Conservation (phyloP, 2,797 vertebrate species). For the Falco novaeseelandiae region DNA sequence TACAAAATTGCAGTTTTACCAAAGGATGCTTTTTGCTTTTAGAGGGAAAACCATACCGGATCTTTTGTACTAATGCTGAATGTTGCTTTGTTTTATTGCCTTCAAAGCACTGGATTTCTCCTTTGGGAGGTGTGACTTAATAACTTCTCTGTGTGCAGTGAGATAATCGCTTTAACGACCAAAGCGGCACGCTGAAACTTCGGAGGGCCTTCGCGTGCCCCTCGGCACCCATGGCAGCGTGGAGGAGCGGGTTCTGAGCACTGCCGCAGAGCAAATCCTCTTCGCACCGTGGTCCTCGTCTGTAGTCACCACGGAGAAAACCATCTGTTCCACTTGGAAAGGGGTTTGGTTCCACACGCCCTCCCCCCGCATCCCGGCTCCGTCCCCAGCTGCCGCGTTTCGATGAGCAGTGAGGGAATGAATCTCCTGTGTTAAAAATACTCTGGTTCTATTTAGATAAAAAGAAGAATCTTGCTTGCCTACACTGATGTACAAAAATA, state of each 20-base stretch:
- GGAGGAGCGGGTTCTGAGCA: not conserved
- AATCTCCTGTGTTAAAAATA: constrained; percentile 61
- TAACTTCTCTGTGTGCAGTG: not conserved
- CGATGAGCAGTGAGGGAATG: constrained; percentile 29
- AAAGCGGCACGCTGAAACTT: not conserved
- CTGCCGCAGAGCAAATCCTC: not conserved
- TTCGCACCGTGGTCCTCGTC: not conserved
- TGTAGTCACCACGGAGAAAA: constrained; percentile 36
- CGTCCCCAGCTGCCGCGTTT: constrained; percentile 43
- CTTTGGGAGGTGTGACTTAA: not conserved
- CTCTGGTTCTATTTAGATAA: constrained; percentile 53
- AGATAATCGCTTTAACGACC: not conserved
- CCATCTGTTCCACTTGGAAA: constrained; percentile 61
- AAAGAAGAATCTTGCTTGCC: constrained; percentile 47
- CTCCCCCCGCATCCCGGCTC: constrained; percentile 7
- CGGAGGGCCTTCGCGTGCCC: not conserved
- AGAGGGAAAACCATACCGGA: not conserved
- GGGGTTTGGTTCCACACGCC: not conserved
- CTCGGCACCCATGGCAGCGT: not conserved
- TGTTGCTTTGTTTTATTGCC: not conserved
- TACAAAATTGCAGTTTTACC: not conserved
- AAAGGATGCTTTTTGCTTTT: not conserved
- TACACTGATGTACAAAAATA: constrained; percentile 54
- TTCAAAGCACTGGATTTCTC: not conserved
- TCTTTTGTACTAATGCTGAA: not conserved